Conservation (phyloP, 2,113 vertebrate genomes). For the Engraulis encrasicolus region DNA sequence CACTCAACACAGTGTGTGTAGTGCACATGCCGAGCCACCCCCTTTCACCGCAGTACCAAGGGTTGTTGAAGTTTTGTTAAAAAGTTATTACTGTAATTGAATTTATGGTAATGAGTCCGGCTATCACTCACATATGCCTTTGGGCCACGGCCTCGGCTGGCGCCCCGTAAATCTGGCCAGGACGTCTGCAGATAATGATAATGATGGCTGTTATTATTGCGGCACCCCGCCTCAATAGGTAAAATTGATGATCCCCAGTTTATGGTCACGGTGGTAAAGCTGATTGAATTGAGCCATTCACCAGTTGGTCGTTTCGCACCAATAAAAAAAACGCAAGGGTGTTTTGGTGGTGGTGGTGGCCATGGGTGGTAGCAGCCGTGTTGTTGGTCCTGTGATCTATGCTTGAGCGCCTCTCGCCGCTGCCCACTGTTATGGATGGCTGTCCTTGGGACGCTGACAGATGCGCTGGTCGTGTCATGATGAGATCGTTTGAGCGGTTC, state of each 20-base stretch:
- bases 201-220: constrained; percentile 31
- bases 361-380: neutral
- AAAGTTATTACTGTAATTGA: constrained; percentile 44
- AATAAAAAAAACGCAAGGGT: no score
- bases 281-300: constrained; percentile 21
- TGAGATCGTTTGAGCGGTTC: neutral
- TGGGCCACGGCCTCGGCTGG: constrained; percentile 30
- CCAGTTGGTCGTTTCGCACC: neutral
- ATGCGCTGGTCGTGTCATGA: neutral
- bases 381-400: constrained; percentile 1
- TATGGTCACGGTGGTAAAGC: neutral
- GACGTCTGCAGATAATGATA: constrained; percentile 37
- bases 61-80: neutral
- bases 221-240: neutral
- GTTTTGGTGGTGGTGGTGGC: neutral
- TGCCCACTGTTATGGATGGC: neutral
- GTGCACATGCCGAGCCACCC: neutral
- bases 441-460: neutral
- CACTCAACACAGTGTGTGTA: constrained; percentile 10
- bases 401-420: neutral
- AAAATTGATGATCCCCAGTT: neutral
- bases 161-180: constrained; percentile 47
- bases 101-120: constrained; percentile 53
- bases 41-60: neutral
- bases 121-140: constrained; percentile 37